Evolutionary conservation across 2,113 vertebrate species (phyloP).

Genomic region (Pontoporia blainvillei): DNA sequence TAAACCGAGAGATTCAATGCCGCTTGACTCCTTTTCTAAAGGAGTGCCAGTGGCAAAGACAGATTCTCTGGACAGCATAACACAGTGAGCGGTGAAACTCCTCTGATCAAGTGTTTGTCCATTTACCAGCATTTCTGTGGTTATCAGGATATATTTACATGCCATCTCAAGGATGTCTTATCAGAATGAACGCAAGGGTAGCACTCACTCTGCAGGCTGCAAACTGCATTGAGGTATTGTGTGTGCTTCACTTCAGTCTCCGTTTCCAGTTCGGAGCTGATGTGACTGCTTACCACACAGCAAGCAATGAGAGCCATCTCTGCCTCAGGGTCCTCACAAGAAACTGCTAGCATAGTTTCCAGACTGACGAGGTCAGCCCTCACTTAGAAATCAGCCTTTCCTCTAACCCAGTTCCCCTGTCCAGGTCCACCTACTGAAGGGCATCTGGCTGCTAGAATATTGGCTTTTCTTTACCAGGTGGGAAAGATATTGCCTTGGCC

Average conservation of each 20-base stretch:
- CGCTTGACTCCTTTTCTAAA: not conserved
- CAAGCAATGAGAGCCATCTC: not conserved
- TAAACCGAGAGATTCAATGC: not conserved
- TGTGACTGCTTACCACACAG: not conserved
- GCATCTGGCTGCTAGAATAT: not conserved
- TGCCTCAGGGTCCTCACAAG: not conserved
- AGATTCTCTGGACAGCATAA: not conserved
- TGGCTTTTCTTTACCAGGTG: not conserved
- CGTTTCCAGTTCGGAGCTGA: not conserved
- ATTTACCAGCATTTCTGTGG: not conserved
- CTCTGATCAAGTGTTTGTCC: not conserved
- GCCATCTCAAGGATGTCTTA: not conserved
- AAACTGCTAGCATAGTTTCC: not conserved
- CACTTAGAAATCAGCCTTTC: not conserved
- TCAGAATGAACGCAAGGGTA: not conserved
- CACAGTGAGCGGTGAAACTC: not conserved
- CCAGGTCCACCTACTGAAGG: not conserved
- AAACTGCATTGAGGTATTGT: not conserved
- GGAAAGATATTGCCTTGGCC: not conserved
- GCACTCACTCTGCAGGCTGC: not conserved
- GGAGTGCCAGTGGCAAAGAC: not conserved
- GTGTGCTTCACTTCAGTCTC: not conserved
- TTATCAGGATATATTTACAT: not conserved
- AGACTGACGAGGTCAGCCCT: not conserved
- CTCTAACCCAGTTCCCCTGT: not conserved